Base-by-base conservation (phyloP, 2,888 invertebrate species). In the Perizoma affinitatum region DNA sequence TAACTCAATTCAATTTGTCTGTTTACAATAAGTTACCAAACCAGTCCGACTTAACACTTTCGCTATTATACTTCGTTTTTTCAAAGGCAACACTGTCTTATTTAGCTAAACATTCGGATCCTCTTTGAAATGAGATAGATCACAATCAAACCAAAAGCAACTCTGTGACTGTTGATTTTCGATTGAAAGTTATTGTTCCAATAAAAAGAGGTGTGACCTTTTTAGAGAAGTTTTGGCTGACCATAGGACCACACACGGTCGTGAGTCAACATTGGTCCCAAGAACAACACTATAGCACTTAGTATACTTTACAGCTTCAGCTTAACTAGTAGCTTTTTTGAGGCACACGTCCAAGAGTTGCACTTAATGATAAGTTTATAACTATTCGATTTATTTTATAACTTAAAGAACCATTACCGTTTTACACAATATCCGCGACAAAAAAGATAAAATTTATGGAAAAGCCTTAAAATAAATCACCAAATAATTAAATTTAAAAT, bases 281-380 rank as follows among this genome's bases (percentile, higher is more conserved):
- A 87, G 86, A 89, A 92, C 87, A 90, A 91, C 90, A 90, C 80
- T 82, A 84, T 83, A 83, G 81, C 89, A 88, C 86, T 90, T 88
- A 89, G 87, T 89, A 86, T 86, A 89, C 83, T 90, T 89, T 80
- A 80, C 90, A 68, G 68, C 58, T 59, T 62, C 66, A 88, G 88
- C 88, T 90, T 88, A 84, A 89, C 87, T 85, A 85, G 89, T 86
- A 88, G 84, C 85, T 80, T 80, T 22, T 76, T 56, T 76, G 74
- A 77, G 78, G 76, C 78, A 79, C 79, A 83, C 80, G 81, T 83
- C 79, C 78, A 45, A 43, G 35, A 46, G 47, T 58, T 50, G 46
- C 43, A 44, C 22, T 22, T 44, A 38, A 38, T 38, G 38, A 38
- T 6, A 38, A 6, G 5, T 38, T 38, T 38, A 38, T 38, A 5